Percentiles rank a stretch among this genome's conserved stretches.
These are phyloP conservation scores for Falco berigora DNA, from an alignment of 2,797 vertebrate species.

Conservation along the genomic window DNA sequence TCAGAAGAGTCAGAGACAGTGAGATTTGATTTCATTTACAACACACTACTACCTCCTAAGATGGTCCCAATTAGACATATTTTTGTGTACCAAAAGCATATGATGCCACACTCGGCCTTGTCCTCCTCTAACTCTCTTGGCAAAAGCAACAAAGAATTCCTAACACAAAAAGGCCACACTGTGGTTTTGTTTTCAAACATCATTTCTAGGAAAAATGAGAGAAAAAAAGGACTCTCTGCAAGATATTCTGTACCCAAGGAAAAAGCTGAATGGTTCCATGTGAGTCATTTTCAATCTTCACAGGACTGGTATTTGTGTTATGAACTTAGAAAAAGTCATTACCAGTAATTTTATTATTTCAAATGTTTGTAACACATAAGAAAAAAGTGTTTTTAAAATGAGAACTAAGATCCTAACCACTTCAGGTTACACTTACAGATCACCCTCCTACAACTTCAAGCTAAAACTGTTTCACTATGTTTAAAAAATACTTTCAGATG, in stretches of 20 bases:
- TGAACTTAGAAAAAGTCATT: not conserved
- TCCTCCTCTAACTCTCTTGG: not conserved
- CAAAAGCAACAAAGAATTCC: conserved; percentile 18
- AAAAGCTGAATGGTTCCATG: conserved; percentile 19
- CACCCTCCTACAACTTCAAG: not conserved
- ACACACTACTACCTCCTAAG: not conserved
- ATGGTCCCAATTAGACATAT: not conserved
- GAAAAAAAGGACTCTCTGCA: not conserved
- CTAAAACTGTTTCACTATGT: not conserved
- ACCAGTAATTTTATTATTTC: not conserved
- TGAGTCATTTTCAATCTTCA: not conserved
- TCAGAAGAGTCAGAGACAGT: not conserved
- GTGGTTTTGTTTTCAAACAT: conserved; percentile 16
- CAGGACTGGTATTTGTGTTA: not conserved
- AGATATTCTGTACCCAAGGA: not conserved
- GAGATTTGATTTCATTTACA: not conserved
- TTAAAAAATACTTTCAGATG: not conserved
- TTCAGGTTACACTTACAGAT: not conserved
- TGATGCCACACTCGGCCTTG: not conserved
- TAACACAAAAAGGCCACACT: conserved; percentile 6
- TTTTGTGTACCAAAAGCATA: not conserved
- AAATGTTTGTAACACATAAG: not conserved
- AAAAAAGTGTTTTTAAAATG: not conserved
- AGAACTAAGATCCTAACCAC: not conserved
- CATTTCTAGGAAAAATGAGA: conserved; percentile 35